phyloP scores from a whole-genome alignment of 2,888 invertebrate genomes.

The Schizaphis graminum region DNA sequence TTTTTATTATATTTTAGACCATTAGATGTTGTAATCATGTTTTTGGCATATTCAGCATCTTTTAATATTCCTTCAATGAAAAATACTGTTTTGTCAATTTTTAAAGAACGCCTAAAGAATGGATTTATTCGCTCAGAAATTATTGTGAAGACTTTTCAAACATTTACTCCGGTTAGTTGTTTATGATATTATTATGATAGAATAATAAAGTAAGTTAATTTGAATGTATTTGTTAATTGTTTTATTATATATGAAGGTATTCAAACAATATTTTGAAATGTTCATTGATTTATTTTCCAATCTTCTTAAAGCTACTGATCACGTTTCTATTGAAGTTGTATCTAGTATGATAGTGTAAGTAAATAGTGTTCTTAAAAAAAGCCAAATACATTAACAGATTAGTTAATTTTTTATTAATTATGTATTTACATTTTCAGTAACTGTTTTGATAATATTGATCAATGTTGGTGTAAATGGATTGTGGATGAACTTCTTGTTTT shows the following conservation, averaged over 20 bases:
- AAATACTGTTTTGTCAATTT: slow-evolving; percentile 67
- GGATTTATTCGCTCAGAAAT: slow-evolving; percentile 68
- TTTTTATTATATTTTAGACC: slow-evolving; percentile 67
- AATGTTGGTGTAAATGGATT: slow-evolving; percentile 68
- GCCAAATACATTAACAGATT: background rate
- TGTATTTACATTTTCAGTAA: slow-evolving; percentile 66
- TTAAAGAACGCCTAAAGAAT: slow-evolving; percentile 68
- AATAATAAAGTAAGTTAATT: background rate
- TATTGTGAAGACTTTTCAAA: slow-evolving; percentile 68
- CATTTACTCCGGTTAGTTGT: slow-evolving; percentile 67
- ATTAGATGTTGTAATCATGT: slow-evolving; percentile 68
- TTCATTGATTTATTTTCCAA: slow-evolving; percentile 68
- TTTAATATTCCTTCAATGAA: slow-evolving; percentile 67
- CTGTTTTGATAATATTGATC: slow-evolving; percentile 68
- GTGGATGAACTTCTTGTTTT: slow-evolving; percentile 68
- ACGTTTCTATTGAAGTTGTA: slow-evolving; percentile 75
- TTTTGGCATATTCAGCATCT: slow-evolving; percentile 68
- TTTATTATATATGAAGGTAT: slow-evolving; percentile 66
- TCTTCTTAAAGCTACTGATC: slow-evolving; percentile 71
- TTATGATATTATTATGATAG: background rate
- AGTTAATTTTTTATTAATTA: background rate
- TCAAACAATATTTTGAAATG: slow-evolving; percentile 68
- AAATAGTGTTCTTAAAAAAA: slow-evolving; percentile 69
- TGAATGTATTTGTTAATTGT: background rate
- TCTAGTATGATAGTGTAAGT: slow-evolving; percentile 75